Evolutionary conservation across 2,888 invertebrate species (phyloP).

Genomic region (Caenorhabditis becei): DNA sequence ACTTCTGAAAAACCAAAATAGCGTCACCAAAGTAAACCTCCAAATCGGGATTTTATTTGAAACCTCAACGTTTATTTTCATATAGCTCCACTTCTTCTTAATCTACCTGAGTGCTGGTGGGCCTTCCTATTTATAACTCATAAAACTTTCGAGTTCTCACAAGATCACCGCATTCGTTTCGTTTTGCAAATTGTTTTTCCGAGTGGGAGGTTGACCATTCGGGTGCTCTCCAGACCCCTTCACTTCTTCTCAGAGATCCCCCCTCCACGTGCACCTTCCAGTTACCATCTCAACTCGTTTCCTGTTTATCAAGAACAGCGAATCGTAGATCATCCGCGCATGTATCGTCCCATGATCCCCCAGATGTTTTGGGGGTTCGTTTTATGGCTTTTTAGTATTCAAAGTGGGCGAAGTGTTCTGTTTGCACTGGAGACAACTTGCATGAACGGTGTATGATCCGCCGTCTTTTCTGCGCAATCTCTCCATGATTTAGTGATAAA

Average conservation of each 20-base stretch:
- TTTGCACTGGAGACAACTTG: neutral
- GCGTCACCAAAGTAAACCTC: no score
- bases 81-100: no score
- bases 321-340: conserved; percentile 4
- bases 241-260: neutral
- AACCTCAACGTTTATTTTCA: no score
- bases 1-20: no score
- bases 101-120: no score
- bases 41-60: no score
- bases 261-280: neutral
- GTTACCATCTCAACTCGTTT: neutral
- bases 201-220: neutral
- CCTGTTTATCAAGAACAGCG: conserved; percentile 1
- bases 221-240: neutral
- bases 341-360: neutral
- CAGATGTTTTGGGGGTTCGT: neutral
- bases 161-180: neutral
- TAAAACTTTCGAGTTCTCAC: no score
- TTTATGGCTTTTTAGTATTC: neutral
- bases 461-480: no score
- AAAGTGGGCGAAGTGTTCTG: neutral
- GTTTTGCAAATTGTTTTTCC: neutral
- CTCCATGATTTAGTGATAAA: no score
- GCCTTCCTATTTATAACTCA: no score
- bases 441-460: no score